Conservation (phyloP, 30 jellyfish, hydroid and myxozoan genomes). For the Hydractinia echinata region DNA sequence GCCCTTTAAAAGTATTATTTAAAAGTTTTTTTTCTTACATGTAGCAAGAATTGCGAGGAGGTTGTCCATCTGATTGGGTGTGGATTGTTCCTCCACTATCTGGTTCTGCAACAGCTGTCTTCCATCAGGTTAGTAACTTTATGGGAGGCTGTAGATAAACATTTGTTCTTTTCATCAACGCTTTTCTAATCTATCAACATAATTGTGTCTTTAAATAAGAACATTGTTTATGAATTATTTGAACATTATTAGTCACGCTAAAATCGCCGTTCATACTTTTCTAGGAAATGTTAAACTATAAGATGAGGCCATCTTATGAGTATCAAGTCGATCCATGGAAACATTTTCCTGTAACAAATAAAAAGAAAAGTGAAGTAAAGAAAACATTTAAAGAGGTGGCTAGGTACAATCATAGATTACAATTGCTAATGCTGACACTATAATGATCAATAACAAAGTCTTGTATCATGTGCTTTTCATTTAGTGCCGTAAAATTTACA, state of each 20-base stretch:
- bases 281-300: conserved; percentile 87
- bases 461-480: not conserved
- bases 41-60: conserved; percentile 91
- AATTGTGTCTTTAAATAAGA: no score
- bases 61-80: conserved; percentile 99
- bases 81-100: conserved; percentile 98
- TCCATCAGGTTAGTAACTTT: conserved; percentile 62
- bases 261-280: not conserved
- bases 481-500: conserved; percentile 86
- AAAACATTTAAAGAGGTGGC: conserved; percentile 74
- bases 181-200: no score
- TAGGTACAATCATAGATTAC: conserved; percentile 35
- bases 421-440: no score
- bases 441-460: no score
- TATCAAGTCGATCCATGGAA: conserved; percentile 86
- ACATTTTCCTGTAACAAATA: conserved; percentile 38
- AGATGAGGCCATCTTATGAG: conserved; percentile 72
- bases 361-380: conserved; percentile 29
- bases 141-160: no score
- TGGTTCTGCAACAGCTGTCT: conserved; percentile 83
- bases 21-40: not conserved
- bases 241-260: no score
- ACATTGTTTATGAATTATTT: no score
- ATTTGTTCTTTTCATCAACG: no score
- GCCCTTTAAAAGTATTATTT: no score